phyloP scores from a whole-genome alignment of 2,113 vertebrate species.

The Alaudala cheleensis region DNA sequence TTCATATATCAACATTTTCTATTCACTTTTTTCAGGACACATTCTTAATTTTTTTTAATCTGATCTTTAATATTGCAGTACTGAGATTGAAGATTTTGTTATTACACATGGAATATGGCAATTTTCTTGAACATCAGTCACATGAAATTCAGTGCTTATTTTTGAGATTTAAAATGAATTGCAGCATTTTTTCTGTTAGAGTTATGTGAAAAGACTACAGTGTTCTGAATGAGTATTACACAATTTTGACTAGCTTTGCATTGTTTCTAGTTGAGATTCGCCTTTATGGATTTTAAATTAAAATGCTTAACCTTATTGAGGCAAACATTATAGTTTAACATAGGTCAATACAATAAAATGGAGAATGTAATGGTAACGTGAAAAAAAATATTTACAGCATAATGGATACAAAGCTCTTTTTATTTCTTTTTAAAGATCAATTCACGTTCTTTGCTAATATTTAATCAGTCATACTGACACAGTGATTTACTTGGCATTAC shows the following conservation, averaged over 20 bases:
- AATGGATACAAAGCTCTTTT: neutral
- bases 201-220: neutral
- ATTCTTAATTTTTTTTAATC: neutral
- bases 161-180: neutral
- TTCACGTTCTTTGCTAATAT: conserved; percentile 51
- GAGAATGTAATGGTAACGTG: neutral
- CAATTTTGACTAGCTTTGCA: neutral
- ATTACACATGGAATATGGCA: neutral
- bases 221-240: neutral
- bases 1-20: neutral
- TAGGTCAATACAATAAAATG: neutral
- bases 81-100: neutral
- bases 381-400: conserved; percentile 1
- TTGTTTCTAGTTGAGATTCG: conserved; percentile 10
- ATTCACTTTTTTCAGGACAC: neutral
- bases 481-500: conserved; percentile 57
- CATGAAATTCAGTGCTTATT: neutral
- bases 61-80: neutral
- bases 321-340: neutral
- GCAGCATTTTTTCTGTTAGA: neutral
- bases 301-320: conserved; percentile 34
- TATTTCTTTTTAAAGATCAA: conserved; percentile 2
- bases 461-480: conserved; percentile 57
- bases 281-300: conserved; percentile 36
- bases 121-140: neutral